These are phyloP conservation scores for Struthio camelus DNA, from an alignment of 2,113 vertebrate species.

Conservation along the genomic window DNA sequence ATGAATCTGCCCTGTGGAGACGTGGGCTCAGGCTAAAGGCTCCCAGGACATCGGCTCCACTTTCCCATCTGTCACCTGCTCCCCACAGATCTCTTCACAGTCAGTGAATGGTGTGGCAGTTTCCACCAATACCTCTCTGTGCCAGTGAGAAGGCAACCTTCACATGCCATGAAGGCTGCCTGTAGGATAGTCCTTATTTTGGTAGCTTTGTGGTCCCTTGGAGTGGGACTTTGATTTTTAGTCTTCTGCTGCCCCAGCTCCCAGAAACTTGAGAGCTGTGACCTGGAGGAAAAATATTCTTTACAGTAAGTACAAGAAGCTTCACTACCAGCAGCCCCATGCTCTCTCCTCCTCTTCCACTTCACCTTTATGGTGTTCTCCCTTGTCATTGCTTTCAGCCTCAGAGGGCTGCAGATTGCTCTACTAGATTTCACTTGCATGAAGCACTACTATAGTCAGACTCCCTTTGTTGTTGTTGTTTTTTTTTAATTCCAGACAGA, in stretches of 20 bases:
- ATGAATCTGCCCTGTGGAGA: not conserved
- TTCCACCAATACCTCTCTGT: not conserved
- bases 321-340: not conserved
- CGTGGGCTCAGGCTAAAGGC: no score
- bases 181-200: not conserved
- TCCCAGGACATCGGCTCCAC: not conserved
- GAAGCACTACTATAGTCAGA: not conserved
- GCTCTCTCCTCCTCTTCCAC: not conserved
- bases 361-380: constrained; percentile 14
- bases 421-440: constrained; percentile 32
- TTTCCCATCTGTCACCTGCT: not conserved
- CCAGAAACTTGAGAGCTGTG: not conserved
- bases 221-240: not conserved
- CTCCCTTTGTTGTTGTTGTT: not conserved
- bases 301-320: not conserved
- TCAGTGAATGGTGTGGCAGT: not conserved
- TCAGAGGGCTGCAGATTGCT: constrained; percentile 1
- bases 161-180: not conserved
- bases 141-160: not conserved
- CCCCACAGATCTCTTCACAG: not conserved
- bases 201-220: not conserved
- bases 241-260: not conserved
- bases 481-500: constrained; percentile 82
- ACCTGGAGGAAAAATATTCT: not conserved
- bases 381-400: not conserved